Evolutionary conservation across 2,888 invertebrate genomes (phyloP).

Genomic region (Hoplodrina blanda): DNA sequence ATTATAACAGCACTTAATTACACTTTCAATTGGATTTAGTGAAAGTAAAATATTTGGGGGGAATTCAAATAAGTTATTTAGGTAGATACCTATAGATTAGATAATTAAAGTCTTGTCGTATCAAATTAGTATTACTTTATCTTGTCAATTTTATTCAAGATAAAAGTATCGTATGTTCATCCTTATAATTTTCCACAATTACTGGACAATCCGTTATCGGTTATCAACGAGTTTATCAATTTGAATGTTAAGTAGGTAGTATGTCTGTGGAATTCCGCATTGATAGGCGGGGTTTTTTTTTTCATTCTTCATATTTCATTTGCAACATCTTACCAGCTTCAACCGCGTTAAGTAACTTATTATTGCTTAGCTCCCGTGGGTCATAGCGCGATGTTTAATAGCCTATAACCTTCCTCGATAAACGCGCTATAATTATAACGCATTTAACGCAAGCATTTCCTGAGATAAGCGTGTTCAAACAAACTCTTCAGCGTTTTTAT

Average conservation of each 20-base stretch:
- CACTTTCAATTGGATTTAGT: slow-evolving; percentile 17
- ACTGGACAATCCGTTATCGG: slow-evolving; percentile 32
- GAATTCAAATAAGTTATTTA: slow-evolving; percentile 21
- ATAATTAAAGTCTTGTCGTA: slow-evolving; percentile 33
- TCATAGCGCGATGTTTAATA: no score
- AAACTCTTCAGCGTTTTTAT: background rate
- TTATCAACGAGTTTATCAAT: slow-evolving; percentile 38
- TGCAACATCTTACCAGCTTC: background rate
- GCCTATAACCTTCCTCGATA: no score
- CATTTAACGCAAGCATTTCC: no score
- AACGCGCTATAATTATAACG: no score
- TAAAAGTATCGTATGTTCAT: slow-evolving; percentile 35
- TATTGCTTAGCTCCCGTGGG: no score
- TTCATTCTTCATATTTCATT: background rate
- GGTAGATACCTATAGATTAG: slow-evolving; percentile 4
- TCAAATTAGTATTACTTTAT: slow-evolving; percentile 39
- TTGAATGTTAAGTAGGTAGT: slow-evolving; percentile 4
- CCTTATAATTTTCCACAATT: slow-evolving; percentile 45
- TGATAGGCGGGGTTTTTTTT: slow-evolving; percentile 26
- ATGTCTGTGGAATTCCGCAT: slow-evolving; percentile 27
- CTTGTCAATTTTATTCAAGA: slow-evolving; percentile 39
- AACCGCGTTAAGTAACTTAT: no score
- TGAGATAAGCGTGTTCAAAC: no score
- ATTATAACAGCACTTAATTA: slow-evolving; percentile 34
- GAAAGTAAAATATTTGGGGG: slow-evolving; percentile 37